Evolutionary conservation across 2,797 vertebrate genomes (phyloP).

Genomic region (Lepilemur septentrionalis): DNA sequence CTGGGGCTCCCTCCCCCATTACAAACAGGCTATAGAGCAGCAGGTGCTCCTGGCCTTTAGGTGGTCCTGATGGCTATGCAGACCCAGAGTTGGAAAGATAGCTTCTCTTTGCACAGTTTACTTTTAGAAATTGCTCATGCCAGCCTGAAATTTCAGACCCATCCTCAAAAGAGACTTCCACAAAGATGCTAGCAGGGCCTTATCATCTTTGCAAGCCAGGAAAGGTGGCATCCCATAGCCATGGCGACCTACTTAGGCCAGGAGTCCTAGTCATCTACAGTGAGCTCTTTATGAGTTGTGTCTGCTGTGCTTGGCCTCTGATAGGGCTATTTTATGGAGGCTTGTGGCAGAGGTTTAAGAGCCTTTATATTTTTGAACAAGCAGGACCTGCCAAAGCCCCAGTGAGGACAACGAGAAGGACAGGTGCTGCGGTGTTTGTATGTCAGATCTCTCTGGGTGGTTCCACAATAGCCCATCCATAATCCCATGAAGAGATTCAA

Average conservation of each 20-base stretch:
- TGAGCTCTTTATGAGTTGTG: background rate
- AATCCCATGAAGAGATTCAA: background rate
- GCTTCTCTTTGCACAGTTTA: background rate
- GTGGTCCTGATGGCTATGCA: background rate
- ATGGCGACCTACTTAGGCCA: background rate
- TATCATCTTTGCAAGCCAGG: background rate
- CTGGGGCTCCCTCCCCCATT: too few species aligned
- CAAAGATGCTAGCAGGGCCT: background rate
- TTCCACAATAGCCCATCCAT: background rate
- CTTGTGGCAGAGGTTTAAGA: background rate
- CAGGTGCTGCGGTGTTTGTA: background rate
- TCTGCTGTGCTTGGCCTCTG: background rate
- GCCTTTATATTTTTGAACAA: background rate
- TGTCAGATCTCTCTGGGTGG: background rate
- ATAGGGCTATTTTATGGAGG: background rate
- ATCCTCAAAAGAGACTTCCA: conserved; percentile 18
- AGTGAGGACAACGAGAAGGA: background rate
- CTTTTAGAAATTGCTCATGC: conserved; percentile 1
- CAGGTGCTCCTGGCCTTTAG: background rate
- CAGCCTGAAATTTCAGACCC: background rate
- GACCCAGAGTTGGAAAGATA: background rate
- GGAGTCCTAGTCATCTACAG: background rate
- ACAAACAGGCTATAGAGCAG: background rate
- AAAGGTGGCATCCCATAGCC: background rate
- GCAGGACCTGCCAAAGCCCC: background rate